phyloP scores from a whole-genome alignment of 2,113 vertebrate species.

The Planiliza haematocheilus region DNA sequence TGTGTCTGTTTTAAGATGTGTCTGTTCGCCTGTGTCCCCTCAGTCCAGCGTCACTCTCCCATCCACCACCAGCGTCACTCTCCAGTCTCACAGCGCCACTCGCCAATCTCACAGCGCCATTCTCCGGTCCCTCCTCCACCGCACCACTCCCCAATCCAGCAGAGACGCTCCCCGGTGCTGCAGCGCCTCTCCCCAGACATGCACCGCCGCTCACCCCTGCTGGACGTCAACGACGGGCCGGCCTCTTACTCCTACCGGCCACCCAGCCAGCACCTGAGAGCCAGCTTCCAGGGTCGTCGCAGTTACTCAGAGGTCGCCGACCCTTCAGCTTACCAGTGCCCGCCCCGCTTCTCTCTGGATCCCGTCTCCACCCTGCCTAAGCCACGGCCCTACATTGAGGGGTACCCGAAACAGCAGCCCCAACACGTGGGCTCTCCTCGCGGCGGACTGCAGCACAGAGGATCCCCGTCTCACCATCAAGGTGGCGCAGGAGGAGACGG shows the following conservation, averaged over 20 bases:
- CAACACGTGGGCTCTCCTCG: conserved; percentile 69
- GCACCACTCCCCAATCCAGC: conserved; percentile 85
- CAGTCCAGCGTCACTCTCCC: conserved; percentile 91
- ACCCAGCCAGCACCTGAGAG: conserved; percentile 90
- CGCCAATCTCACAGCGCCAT: conserved; percentile 84
- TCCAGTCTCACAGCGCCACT: conserved; percentile 89
- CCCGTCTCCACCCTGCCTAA: conserved; percentile 93
- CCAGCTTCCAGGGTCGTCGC: conserved; percentile 94
- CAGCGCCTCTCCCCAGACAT: conserved; percentile 86
- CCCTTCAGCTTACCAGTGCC: conserved; percentile 90
- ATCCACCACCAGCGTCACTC: conserved; percentile 84
- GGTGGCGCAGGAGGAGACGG: conserved; percentile 71
- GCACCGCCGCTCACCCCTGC: conserved; percentile 84
- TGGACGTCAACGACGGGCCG: conserved; percentile 86
- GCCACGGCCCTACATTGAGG: conserved; percentile 89
- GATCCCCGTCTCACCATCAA: conserved; percentile 65
- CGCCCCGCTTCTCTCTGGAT: conserved; percentile 88
- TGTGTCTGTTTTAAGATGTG: background rate
- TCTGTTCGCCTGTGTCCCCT: background rate
- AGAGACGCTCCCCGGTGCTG: conserved; percentile 87
- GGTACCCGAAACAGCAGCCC: conserved; percentile 83
- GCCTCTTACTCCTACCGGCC: conserved; percentile 89
- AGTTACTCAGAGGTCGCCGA: conserved; percentile 96
- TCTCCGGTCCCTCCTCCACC: conserved; percentile 81
- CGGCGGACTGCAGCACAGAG: conserved; percentile 71